These are phyloP conservation scores for Brenthis hecate DNA, from an alignment of 2,888 invertebrate genomes.

Conservation along the genomic window DNA sequence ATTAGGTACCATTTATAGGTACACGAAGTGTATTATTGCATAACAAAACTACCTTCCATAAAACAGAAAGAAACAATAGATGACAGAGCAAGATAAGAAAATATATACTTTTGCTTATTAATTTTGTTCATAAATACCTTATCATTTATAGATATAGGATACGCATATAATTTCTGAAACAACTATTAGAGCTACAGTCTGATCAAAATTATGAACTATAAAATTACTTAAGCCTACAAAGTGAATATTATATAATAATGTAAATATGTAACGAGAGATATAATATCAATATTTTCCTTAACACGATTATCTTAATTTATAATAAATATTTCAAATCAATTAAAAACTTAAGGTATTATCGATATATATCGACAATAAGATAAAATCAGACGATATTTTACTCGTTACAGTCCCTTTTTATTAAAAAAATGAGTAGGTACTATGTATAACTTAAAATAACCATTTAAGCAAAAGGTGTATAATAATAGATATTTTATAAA, in stretches of 20 bases:
- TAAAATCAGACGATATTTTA: no score
- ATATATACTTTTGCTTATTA: no score
- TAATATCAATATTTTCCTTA: conserved; percentile 34
- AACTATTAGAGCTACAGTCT: conserved; percentile 18
- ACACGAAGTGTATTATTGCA: no score
- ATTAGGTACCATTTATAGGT: no score
- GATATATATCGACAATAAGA: no score
- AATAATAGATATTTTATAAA: conserved; percentile 1
- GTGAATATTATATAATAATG: conserved; percentile 30
- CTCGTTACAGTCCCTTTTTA: no score
- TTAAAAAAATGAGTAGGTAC: neutral
- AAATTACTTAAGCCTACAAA: conserved; percentile 33
- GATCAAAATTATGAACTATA: conserved; percentile 29
- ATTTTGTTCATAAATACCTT: no score
- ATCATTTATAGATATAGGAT: neutral
- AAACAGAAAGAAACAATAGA: no score
- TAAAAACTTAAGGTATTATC: no score
- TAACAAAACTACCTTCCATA: no score
- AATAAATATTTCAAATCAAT: no score
- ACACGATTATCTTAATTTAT: neutral
- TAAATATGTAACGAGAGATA: conserved; percentile 36
- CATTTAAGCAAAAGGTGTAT: neutral
- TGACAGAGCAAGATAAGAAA: no score
- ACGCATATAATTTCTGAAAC: neutral
- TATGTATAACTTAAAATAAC: neutral